These are phyloP conservation scores for Ypsolopha sequella DNA, from an alignment of 2,888 invertebrate species.

Conservation along the genomic window DNA sequence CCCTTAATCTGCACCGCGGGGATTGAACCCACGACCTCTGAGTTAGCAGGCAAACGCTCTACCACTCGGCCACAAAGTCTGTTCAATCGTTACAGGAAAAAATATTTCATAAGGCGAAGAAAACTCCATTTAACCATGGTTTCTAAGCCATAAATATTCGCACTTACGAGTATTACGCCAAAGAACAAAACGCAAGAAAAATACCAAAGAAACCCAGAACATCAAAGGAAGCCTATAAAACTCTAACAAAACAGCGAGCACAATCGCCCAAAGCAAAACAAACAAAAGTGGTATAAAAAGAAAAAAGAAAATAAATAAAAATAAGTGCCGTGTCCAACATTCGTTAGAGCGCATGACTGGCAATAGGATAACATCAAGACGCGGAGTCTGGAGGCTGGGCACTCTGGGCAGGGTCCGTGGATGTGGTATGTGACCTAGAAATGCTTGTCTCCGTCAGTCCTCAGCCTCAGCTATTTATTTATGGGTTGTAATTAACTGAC, in stretches of 20 bases:
- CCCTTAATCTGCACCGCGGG: too few species aligned
- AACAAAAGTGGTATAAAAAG: constrained; percentile 29
- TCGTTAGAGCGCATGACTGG: constrained; percentile 68
- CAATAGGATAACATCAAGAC: constrained; percentile 40
- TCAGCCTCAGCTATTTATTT: too few species aligned
- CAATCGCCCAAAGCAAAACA: constrained; percentile 35
- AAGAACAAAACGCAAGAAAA: not conserved
- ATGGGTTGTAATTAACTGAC: too few species aligned
- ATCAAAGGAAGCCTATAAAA: constrained; percentile 42
- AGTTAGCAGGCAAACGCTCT: too few species aligned
- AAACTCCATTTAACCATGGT: too few species aligned
- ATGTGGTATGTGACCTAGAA: too few species aligned
- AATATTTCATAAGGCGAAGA: too few species aligned
- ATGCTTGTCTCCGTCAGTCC: too few species aligned
- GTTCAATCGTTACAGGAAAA: too few species aligned
- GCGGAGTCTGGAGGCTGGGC: constrained; percentile 6
- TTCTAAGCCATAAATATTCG: too few species aligned
- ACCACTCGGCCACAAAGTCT: too few species aligned
- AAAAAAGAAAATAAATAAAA: constrained; percentile 24
- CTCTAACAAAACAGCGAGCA: constrained; percentile 38
- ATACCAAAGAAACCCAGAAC: constrained; percentile 25
- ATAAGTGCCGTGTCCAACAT: constrained; percentile 16
- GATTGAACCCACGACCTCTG: too few species aligned
- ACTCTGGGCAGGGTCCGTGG: not conserved
- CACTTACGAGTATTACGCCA: not conserved